Evolutionary conservation across 2,113 vertebrate genomes (phyloP).

Genomic region (Empidonax alnorum): DNA sequence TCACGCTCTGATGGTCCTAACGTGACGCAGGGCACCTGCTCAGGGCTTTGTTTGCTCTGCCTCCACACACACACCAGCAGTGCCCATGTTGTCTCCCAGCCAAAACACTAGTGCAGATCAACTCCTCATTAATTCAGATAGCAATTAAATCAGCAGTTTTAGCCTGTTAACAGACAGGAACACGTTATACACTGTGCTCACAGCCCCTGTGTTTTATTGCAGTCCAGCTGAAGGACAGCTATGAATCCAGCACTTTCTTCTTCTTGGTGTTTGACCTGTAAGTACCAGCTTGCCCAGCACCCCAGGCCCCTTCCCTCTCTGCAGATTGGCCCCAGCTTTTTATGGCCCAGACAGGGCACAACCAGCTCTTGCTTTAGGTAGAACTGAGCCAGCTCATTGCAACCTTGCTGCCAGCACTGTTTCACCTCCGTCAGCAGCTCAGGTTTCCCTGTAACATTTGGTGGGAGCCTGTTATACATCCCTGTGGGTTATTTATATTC

Average conservation of each 20-base stretch:
- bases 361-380: neutral
- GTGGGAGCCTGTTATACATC: neutral
- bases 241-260: conserved; percentile 93
- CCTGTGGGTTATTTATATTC: conserved; percentile 38
- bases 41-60: neutral
- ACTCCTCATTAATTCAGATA: neutral
- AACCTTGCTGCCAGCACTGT: neutral
- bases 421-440: neutral
- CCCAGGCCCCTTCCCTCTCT: neutral
- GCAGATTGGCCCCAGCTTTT: neutral
- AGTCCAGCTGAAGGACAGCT: conserved; percentile 98
- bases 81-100: neutral
- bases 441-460: conserved; percentile 72
- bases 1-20: neutral
- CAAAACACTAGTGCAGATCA: neutral
- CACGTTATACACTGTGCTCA: neutral
- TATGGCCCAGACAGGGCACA: neutral
- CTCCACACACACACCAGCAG: accelerated
- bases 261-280: conserved; percentile 98
- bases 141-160: neutral
- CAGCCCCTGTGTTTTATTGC: conserved; percentile 58
- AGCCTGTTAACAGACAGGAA: neutral
- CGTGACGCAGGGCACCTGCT: accelerated
- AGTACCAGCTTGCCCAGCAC: conserved; percentile 69
- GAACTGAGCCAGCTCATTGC: neutral